Evolutionary conservation across 2,888 invertebrate genomes (phyloP).

Genomic region (Zeuzera pyrina): DNA sequence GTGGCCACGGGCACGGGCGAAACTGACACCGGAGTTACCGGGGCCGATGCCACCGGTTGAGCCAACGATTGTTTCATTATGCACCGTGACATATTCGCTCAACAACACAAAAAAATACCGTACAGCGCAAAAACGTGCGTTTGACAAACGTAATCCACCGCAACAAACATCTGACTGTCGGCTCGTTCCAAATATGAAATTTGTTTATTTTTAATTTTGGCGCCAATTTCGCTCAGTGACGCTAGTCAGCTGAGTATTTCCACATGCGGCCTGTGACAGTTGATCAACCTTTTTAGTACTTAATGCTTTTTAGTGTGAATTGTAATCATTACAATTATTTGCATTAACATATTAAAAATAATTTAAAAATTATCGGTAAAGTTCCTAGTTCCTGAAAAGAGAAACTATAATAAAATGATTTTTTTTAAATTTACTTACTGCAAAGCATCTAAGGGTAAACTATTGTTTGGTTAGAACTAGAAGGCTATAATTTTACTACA

Average conservation of each 20-base stretch:
- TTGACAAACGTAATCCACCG: slow-evolving; percentile 41
- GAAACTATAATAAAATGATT: no score
- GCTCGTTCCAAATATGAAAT: slow-evolving; percentile 62
- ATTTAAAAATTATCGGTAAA: no score
- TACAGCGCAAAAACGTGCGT: slow-evolving; percentile 26
- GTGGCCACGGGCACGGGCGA: slow-evolving; percentile 19
- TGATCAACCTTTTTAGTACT: slow-evolving; percentile 6
- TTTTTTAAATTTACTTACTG: no score
- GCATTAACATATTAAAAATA: no score
- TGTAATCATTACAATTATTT: no score
- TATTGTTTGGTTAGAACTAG: no score
- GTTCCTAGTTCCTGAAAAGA: no score
- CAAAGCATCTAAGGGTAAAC: no score
- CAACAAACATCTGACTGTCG: slow-evolving; percentile 67
- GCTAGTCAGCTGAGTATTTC: slow-evolving; percentile 36
- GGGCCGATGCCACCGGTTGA: slow-evolving; percentile 34
- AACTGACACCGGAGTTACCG: slow-evolving; percentile 26
- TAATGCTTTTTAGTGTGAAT: no score
- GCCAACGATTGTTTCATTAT: slow-evolving; percentile 62
- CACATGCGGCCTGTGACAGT: slow-evolving; percentile 18
- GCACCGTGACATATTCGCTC: slow-evolving; percentile 53
- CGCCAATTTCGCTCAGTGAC: slow-evolving; percentile 53
- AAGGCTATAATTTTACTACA: no score
- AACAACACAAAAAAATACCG: slow-evolving; percentile 23
- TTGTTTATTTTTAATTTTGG: slow-evolving; percentile 71